Base-by-base conservation (phyloP, 1,140 invertebrate genomes). In the Leptinotarsa defecta region DNA sequence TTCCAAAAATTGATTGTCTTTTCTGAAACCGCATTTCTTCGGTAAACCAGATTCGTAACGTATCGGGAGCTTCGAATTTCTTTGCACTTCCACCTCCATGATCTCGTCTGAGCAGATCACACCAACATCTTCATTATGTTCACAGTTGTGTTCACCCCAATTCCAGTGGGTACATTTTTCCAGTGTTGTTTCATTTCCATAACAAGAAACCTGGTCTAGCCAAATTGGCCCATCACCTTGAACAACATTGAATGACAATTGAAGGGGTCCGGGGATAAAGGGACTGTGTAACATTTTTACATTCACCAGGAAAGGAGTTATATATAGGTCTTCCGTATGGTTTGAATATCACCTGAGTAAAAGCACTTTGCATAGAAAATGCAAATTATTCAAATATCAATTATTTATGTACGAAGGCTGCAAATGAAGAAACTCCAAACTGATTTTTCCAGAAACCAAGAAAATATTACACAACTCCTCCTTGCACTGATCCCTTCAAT, bases 81-180 rank as follows among this genome's bases (percentile, higher is more conserved):
- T 19, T 57, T 71, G 70, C 3, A 73, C 48, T 24, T 76, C 69
- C 19, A 76, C 74, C 20, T 57, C 43, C 11, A 68, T 15, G 22
- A 67, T 27, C 11, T 34, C 27, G 15, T 74, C 84, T 19, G 84
- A 85, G 81, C 92, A 93, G 20, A 89, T 87, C 15, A 95, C 88
- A n/a, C 90, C 90, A 5, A 91, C 92, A 81, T 93, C 93, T 86
- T 95, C 93, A n/a, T 88, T 87, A 81, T 94, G 92, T 77, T 92
- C 89, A 82, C 93, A 94, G 79, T 93, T 92, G 79, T 90, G 88
- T 70, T 89, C 88, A 22, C 92, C 92, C 91, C 92, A 94, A n/a
- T 88, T 85, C 80, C 87, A 88, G 78, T 91, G 90, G 1, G 86
- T 85, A 81, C 94, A 95, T 34, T 89, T 84, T 34, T 90, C 85